Evolutionary conservation across 2,113 vertebrate species (phyloP), one percentile per base, ranked within the genome.

Genomic region (Thomomys bottae): DNA sequence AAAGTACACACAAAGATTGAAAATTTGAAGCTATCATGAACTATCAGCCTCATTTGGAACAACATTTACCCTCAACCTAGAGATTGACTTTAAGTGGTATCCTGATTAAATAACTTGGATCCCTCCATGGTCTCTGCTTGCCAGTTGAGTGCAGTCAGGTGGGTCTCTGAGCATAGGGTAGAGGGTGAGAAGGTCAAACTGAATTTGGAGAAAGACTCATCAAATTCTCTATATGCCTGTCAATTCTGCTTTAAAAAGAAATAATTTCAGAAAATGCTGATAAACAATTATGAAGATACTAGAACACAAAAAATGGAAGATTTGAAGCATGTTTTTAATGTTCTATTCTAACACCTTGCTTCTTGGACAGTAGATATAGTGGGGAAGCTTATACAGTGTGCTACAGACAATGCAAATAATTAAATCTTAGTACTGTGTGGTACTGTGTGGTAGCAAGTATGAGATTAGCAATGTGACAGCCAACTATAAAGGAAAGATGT

Each of bases 301-400:
- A 17, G 4, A 54, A 14, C 49, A 54, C 49, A 54, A 61, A 63
- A 83, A 15, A 5, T 81, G 24, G 11, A 32, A 61, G 15, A 73
- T 63, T 3, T 87, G 68, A 87, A 92, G 86, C 59, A 18, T 24
- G 40, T 59, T 85, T 64, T 38, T 42, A 76, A 54, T 86, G 14
- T 77, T 63, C 49, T 83, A 5, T 32, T 36, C 34, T 45, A 30
- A 30, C 67, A 21, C 30, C 64, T 76, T 67, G 2, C 66, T 88
- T 88, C 64, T 91, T 91, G 24, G 14, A 81, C 26, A 79, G 9
- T 61, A 76, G 26, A 6, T 26, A 6, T 26, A 8, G 23, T 77
- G 28, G 77, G 45, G 45, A 45, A 45, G 45, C 45, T 11, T 45
- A 11, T 8, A 11, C 45, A 45, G 6, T 54, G 14, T 54, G 14